Conservation (phyloP, 1,140 invertebrate species). For the Mercenaria mercenaria region DNA sequence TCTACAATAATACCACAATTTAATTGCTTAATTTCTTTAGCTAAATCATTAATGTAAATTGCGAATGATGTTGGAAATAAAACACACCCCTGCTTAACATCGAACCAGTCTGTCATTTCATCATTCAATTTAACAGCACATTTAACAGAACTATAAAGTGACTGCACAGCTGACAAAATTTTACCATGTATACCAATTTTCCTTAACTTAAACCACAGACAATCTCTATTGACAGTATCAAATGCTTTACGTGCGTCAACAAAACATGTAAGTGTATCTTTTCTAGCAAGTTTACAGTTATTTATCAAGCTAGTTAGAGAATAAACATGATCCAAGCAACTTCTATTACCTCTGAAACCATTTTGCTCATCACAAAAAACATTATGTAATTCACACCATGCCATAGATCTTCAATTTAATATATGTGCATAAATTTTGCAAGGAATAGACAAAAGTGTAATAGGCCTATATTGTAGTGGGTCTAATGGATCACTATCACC, state of each 20-base stretch:
- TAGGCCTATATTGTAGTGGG: too few relatives aligned
- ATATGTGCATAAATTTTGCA: neutral
- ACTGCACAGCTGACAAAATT: neutral
- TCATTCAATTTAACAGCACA: too few relatives aligned
- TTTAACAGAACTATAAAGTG: neutral
- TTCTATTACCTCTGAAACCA: neutral
- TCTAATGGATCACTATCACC: too few relatives aligned
- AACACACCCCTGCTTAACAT: neutral
- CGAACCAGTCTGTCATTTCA: too few relatives aligned
- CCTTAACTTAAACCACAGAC: neutral
- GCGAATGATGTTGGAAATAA: neutral
- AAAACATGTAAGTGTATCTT: neutral
- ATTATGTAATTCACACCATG: neutral
- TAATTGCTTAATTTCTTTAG: neutral
- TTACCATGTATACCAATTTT: neutral
- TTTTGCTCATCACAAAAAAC: neutral
- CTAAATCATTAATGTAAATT: too few relatives aligned
- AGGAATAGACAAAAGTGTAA: too few relatives aligned
- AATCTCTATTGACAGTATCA: neutral
- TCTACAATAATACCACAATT: neutral
- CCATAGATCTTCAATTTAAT: neutral
- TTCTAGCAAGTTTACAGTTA: too few relatives aligned
- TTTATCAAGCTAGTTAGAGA: too few relatives aligned
- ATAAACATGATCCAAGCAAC: neutral
- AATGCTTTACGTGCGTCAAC: neutral